Conservation (phyloP, 1,140 invertebrate genomes). For the Polypedilum vanderplanki region DNA sequence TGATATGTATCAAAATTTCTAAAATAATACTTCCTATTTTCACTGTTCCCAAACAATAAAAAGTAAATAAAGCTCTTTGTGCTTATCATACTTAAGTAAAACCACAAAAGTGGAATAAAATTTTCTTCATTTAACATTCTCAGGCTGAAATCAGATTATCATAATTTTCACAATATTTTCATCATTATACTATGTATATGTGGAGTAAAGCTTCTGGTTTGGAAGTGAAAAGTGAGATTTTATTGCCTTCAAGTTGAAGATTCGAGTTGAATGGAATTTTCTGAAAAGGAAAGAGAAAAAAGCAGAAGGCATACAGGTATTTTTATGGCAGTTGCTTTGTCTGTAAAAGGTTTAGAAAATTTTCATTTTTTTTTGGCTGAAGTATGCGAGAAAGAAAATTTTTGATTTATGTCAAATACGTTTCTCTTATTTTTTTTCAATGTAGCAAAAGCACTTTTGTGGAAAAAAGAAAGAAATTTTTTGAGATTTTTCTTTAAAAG, state of each 20-base stretch:
- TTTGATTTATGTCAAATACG: constrained; percentile 13
- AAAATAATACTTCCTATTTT: too few species aligned
- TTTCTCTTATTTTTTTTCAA: neutral
- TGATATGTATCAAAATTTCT: too few species aligned
- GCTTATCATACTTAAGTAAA: too few species aligned
- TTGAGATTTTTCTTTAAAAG: too few species aligned
- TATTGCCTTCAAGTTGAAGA: neutral
- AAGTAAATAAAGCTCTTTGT: too few species aligned
- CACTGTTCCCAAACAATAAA: too few species aligned
- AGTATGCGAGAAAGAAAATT: neutral
- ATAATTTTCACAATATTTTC: neutral
- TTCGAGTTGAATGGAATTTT: too few species aligned
- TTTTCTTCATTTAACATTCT: neutral
- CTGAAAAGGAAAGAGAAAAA: too few species aligned
- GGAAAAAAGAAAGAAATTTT: too few species aligned
- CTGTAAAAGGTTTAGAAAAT: neutral
- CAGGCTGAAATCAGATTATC: constrained; percentile 1
- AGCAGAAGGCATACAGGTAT: neutral
- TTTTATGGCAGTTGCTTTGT: neutral
- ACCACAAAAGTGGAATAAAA: neutral
- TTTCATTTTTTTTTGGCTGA: neutral
- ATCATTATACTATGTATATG: neutral
- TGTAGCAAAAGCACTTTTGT: too few species aligned
- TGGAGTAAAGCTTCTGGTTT: neutral
- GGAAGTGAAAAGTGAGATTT: too few species aligned